A percentile compares a stretch with the other conserved stretches of the same genome.
Evolutionary conservation across 2,113 vertebrate genomes (phyloP).

Genomic region (Phaethon lepturus): DNA sequence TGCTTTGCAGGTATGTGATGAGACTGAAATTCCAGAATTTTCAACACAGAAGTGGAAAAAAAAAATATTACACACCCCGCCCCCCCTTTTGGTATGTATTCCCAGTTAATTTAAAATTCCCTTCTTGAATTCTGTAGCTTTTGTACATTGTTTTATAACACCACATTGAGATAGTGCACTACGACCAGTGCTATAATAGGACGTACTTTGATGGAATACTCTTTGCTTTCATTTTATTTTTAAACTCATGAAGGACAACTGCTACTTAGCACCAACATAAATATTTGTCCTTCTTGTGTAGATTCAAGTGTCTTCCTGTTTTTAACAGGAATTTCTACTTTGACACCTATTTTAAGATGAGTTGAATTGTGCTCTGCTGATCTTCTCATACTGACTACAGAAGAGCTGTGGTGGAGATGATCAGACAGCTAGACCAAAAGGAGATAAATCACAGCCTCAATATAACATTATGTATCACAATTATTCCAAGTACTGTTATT

Average conservation of each 20-base stretch:
- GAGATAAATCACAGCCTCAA: neutral
- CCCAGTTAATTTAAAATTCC: neutral
- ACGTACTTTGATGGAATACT: neutral
- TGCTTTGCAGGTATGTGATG: neutral
- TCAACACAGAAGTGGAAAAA: neutral
- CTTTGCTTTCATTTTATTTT: constrained; percentile 47
- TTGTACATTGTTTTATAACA: accelerated
- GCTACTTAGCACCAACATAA: constrained; percentile 38
- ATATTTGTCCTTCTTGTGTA: neutral
- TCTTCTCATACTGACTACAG: neutral
- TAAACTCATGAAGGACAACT: constrained; percentile 14
- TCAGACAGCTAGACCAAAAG: neutral
- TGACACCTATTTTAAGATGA: neutral
- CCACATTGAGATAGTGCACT: neutral
- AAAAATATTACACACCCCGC: no score
- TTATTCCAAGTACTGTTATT: neutral
- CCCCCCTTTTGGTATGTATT: neutral
- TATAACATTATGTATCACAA: neutral
- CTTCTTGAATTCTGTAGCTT: neutral
- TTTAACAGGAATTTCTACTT: neutral
- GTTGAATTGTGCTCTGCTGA: neutral
- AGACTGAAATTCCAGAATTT: neutral
- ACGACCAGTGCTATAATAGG: neutral
- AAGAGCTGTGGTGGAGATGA: neutral
- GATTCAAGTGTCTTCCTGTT: constrained; percentile 29